phyloP scores from a whole-genome alignment of 2,113 vertebrate species.

The Thryonomys swinderianus region DNA sequence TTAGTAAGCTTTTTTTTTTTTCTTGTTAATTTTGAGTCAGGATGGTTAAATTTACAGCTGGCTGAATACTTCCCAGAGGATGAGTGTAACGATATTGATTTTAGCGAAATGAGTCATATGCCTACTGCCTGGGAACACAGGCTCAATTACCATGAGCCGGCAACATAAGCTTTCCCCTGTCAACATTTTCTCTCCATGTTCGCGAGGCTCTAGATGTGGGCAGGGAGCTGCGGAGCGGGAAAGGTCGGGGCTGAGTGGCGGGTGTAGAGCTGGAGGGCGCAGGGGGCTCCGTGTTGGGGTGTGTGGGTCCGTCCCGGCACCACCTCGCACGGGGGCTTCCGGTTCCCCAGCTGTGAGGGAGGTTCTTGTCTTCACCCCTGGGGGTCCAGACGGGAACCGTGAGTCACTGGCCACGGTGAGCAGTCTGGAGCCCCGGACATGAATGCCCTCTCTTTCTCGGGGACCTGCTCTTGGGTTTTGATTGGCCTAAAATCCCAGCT shows the following conservation, averaged over 20 bases:
- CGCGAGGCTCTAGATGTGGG: not conserved
- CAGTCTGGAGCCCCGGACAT: not conserved
- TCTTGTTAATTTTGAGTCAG: conserved; percentile 62
- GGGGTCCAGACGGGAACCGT: too few species aligned
- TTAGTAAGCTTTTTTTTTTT: conserved; percentile 43
- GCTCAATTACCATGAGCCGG: conserved; percentile 37
- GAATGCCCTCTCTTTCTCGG: not conserved
- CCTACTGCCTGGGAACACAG: conserved; percentile 52
- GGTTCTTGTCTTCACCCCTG: fast-evolving
- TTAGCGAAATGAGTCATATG: conserved; percentile 68
- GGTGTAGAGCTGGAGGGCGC: not conserved
- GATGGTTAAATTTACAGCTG: conserved; percentile 75
- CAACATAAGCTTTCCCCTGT: not conserved
- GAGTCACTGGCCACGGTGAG: not conserved
- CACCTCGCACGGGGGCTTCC: not conserved
- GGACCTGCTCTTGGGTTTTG: not conserved
- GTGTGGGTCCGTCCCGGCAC: fast-evolving
- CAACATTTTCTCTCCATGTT: not conserved
- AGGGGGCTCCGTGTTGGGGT: not conserved
- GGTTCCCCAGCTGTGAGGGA: not conserved
- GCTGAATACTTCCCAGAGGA: conserved; percentile 67
- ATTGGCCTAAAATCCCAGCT: not conserved
- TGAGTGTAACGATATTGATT: conserved; percentile 57
- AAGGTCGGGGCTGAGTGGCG: not conserved
- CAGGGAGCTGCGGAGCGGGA: not conserved